Evolutionary conservation across 2,797 vertebrate species (phyloP).

Genomic region (Margarornis squamiger): DNA sequence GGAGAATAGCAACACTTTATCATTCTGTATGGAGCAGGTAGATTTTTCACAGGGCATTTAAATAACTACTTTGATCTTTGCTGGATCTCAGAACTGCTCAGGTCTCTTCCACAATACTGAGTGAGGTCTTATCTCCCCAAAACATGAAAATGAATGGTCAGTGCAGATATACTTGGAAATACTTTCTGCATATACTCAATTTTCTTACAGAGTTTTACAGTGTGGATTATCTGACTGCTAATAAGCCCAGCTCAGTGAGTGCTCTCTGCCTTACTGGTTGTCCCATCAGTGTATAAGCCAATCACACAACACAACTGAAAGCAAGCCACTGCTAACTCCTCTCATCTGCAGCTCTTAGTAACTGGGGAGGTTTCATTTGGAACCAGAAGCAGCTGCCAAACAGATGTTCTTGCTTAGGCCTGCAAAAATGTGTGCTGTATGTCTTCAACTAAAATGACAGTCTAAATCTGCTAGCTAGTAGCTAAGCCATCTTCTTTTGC

Average conservation of each 20-base stretch:
- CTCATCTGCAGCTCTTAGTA: background rate
- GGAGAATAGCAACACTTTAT: background rate
- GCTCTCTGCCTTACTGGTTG: background rate
- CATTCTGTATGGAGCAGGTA: background rate
- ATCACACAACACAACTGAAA: background rate
- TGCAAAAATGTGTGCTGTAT: background rate
- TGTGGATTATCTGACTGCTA: background rate
- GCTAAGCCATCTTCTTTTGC: background rate
- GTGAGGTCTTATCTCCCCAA: background rate
- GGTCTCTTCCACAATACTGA: background rate
- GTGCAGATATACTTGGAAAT: background rate
- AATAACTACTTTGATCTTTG: background rate
- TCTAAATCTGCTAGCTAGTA: background rate
- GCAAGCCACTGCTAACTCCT: background rate
- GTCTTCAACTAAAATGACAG: background rate
- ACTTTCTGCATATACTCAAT: background rate
- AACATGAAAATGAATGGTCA: background rate
- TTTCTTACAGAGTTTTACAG: background rate
- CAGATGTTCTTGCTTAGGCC: conserved; percentile 11
- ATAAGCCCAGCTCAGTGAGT: background rate
- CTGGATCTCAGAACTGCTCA: background rate
- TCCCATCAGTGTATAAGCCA: background rate
- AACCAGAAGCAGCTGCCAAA: conserved; percentile 31
- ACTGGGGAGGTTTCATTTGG: background rate
- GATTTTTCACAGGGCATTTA: background rate